These are phyloP conservation scores for Lineus longissimus DNA, from an alignment of 1,140 invertebrate species.

Conservation along the genomic window DNA sequence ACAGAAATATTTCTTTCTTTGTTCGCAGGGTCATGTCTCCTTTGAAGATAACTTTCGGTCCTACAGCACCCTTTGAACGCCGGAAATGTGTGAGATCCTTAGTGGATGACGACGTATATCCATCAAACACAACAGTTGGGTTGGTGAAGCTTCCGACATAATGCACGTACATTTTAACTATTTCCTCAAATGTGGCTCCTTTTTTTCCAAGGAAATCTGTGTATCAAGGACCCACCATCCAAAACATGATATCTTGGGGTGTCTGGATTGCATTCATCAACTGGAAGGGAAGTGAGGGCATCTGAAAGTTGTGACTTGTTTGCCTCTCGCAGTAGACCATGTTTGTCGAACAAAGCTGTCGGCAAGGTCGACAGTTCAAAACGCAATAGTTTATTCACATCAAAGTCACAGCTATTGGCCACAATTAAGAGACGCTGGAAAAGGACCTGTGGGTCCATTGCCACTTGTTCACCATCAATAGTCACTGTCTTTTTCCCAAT, in stretches of 20 bases:
- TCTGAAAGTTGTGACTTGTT: slow-evolving; percentile 18
- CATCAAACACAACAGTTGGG: slow-evolving; percentile 4
- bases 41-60: no score
- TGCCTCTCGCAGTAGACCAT: slow-evolving; percentile 14
- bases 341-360: slow-evolving; percentile 21
- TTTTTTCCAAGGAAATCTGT: slow-evolving; percentile 10
- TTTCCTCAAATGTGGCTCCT: slow-evolving; percentile 6
- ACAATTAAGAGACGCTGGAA: slow-evolving; percentile 22
- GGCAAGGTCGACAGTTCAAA: slow-evolving; percentile 19
- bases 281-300: slow-evolving; percentile 17
- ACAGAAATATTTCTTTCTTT: slow-evolving; percentile 17
- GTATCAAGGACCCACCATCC: slow-evolving; percentile 22
- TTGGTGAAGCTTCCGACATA: not conserved
- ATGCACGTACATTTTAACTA: slow-evolving; percentile 1
- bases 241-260: slow-evolving; percentile 13
- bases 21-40: not conserved
- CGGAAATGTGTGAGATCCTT: not conserved
- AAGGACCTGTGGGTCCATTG: slow-evolving; percentile 21
- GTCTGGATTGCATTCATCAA: not conserved
- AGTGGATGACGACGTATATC: not conserved
- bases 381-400: slow-evolving; percentile 9
- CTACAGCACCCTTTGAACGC: not conserved
- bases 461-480: slow-evolving; percentile 7
- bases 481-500: slow-evolving; percentile 9
- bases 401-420: not conserved